phyloP scores from a whole-genome alignment of 53 echinoderm and acorn worm species.

The Hippasteria phrygiana region DNA sequence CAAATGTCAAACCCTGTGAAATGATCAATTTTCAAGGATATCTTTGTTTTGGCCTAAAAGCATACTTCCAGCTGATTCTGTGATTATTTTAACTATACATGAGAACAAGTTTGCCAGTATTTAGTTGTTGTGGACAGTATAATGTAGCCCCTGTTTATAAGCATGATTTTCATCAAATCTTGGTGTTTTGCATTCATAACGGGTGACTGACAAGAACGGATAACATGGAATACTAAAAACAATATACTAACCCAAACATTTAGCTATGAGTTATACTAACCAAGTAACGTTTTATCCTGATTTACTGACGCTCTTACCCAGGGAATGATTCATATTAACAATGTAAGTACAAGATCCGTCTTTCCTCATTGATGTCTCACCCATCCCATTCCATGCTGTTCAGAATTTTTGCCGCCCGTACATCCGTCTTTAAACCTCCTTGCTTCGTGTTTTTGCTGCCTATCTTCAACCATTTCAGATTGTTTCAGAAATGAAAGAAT shows the following conservation, averaged over 20 bases:
- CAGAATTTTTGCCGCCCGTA: not conserved
- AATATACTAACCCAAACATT: not conserved
- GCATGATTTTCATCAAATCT: not conserved
- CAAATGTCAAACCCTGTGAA: not conserved
- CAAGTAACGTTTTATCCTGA: slow-evolving; percentile 55
- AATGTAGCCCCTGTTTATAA: too few relatives aligned
- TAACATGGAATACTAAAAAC: not conserved
- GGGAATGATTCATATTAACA: slow-evolving; percentile 81
- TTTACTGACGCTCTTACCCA: slow-evolving; percentile 20
- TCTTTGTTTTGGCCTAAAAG: too few relatives aligned
- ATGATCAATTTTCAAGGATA: not conserved
- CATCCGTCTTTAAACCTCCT: not conserved
- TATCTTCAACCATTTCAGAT: too few relatives aligned
- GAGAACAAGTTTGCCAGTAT: too few relatives aligned
- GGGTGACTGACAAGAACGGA: not conserved
- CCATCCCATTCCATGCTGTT: slow-evolving; percentile 32
- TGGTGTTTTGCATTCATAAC: not conserved
- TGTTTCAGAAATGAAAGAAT: too few relatives aligned
- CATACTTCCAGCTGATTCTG: too few relatives aligned
- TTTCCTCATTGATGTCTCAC: not conserved
- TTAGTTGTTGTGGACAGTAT: too few relatives aligned
- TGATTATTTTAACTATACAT: too few relatives aligned
- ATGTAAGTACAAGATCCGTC: slow-evolving; percentile 73
- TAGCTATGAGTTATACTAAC: slow-evolving; percentile 41
- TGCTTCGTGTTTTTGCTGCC: not conserved